Conservation (phyloP, 2,113 vertebrate genomes). For the Rhombomys opimus region DNA sequence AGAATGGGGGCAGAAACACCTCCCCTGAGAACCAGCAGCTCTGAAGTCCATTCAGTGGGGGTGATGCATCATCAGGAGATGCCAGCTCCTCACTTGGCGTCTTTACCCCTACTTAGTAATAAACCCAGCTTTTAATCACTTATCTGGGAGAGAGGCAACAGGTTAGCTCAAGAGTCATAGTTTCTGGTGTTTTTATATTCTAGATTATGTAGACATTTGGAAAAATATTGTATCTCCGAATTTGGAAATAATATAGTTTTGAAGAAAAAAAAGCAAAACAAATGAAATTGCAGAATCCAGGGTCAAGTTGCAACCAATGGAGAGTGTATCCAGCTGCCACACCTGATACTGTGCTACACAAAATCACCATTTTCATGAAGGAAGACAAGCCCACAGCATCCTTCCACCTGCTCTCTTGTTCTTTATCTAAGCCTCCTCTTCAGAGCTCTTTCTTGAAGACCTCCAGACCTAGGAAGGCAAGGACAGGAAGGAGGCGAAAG, state of each 20-base stretch:
- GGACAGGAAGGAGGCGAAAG: not conserved
- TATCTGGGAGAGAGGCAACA: not conserved
- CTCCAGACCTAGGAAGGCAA: not conserved
- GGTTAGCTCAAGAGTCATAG: not conserved
- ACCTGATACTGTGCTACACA: not conserved
- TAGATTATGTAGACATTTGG: not conserved
- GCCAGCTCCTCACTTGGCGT: not conserved
- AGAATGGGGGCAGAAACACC: not conserved
- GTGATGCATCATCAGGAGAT: not conserved
- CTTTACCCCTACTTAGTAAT: not conserved
- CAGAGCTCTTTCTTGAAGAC: not conserved
- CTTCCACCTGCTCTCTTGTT: not conserved
- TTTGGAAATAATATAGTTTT: constrained; percentile 3
- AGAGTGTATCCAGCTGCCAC: not conserved
- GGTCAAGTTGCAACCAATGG: not conserved
- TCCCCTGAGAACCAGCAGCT: not conserved
- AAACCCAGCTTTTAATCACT: constrained; percentile 9
- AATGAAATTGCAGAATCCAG: not conserved
- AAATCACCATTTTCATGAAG: not conserved
- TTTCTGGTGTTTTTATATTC: constrained; percentile 10
- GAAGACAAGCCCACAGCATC: not conserved
- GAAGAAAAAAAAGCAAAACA: not conserved
- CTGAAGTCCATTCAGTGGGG: not conserved
- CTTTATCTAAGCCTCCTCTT: not conserved
- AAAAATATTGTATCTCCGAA: not conserved